phyloP scores from a whole-genome alignment of 2,797 vertebrate genomes.

The Sparus aurata region DNA sequence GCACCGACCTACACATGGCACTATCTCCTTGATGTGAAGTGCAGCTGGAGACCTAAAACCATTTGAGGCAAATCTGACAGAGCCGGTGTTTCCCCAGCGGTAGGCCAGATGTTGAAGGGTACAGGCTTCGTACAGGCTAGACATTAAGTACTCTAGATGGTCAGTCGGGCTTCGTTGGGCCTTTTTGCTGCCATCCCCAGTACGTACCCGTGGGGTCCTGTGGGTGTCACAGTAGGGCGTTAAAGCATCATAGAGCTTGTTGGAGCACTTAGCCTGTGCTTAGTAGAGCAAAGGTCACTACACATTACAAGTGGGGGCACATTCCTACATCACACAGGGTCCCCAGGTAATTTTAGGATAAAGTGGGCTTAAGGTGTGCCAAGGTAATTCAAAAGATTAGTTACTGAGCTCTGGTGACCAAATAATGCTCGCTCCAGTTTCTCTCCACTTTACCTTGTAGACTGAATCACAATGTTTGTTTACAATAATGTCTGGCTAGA shows the following conservation, averaged over 20 bases:
- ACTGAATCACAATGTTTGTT: too few relatives aligned
- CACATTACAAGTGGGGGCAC: slow-evolving; percentile 22
- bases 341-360: slow-evolving; percentile 51
- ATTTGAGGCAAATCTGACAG: slow-evolving; percentile 38
- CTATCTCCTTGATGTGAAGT: slow-evolving; percentile 60
- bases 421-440: slow-evolving; percentile 34
- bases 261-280: slow-evolving; percentile 6
- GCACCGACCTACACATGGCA: slow-evolving; percentile 44
- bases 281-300: slow-evolving; percentile 49
- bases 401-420: slow-evolving; percentile 31
- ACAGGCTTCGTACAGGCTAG: too few relatives aligned
- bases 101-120: slow-evolving; percentile 45
- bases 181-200: slow-evolving; percentile 9
- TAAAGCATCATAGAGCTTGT: slow-evolving; percentile 6
- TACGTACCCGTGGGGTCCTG: neutral
- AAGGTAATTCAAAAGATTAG: slow-evolving; percentile 41
- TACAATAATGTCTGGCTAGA: too few relatives aligned
- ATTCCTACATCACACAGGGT: slow-evolving; percentile 23
- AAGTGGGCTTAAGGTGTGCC: slow-evolving; percentile 28
- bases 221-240: slow-evolving; percentile 17
- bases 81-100: slow-evolving; percentile 32
- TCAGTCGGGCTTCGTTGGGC: slow-evolving; percentile 29
- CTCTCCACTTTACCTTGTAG: slow-evolving; percentile 1
- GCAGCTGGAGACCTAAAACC: slow-evolving; percentile 62
- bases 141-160: neutral